A percentile compares a stretch with the other conserved stretches of the same genome.
Evolutionary conservation across 2,797 vertebrate genomes (phyloP).

Genomic region (Semotilus atromaculatus): DNA sequence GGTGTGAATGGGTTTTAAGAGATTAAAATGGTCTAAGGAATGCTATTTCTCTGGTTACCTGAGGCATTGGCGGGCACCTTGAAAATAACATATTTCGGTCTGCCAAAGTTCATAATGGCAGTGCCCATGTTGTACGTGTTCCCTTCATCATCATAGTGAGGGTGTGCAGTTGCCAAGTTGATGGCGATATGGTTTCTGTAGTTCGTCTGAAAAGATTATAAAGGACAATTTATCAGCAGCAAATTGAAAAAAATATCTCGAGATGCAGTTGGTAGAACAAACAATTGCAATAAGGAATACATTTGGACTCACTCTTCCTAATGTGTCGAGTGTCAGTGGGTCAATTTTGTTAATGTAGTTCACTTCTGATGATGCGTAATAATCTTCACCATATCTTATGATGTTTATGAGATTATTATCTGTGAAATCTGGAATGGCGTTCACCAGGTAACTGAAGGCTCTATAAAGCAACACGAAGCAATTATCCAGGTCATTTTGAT

Average conservation of each 20-base stretch:
- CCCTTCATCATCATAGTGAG: slow-evolving; percentile 90
- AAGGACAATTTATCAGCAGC: neutral
- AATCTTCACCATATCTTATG: slow-evolving; percentile 87
- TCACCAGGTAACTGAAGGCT: slow-evolving; percentile 85
- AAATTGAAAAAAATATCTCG: neutral
- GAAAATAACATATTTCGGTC: slow-evolving; percentile 89
- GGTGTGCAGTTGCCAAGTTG: slow-evolving; percentile 90
- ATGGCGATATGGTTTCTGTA: slow-evolving; percentile 83
- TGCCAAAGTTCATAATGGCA: slow-evolving; percentile 84
- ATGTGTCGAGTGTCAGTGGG: slow-evolving; percentile 85
- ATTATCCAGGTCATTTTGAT: neutral
- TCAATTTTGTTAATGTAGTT: slow-evolving; percentile 93
- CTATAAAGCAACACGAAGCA: slow-evolving; percentile 68
- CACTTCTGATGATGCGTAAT: slow-evolving; percentile 89
- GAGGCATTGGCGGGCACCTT: slow-evolving; percentile 82
- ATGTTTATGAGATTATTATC: slow-evolving; percentile 97
- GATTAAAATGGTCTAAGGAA: neutral
- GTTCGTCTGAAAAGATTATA: slow-evolving; percentile 43
- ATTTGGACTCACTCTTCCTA: slow-evolving; percentile 81
- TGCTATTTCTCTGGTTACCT: slow-evolving; percentile 69
- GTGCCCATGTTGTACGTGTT: slow-evolving; percentile 94
- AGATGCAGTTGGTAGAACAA: slow-evolving; percentile 3
- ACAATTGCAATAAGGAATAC: neutral
- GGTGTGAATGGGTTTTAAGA: neutral
- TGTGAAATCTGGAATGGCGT: slow-evolving; percentile 91